These are phyloP conservation scores for Amorpha juglandis DNA, from an alignment of 2,888 invertebrate species.

Conservation along the genomic window DNA sequence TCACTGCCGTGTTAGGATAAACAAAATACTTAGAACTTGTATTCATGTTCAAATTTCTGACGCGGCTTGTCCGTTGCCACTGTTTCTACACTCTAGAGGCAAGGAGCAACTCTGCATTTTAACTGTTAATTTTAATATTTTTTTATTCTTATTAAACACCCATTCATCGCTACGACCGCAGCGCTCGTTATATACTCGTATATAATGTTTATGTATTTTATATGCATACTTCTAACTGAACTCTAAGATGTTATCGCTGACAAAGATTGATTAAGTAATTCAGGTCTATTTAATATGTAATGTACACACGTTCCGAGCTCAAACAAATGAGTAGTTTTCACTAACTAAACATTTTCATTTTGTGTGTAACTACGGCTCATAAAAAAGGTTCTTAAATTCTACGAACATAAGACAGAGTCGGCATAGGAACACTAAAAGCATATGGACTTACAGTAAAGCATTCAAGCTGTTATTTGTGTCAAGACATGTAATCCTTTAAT, in stretches of 20 bases:
- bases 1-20: too few relatives aligned
- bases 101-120: too few relatives aligned
- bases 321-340: neutral
- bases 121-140: too few relatives aligned
- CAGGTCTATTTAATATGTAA: conserved; percentile 2
- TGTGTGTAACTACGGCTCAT: neutral
- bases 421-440: conserved; percentile 5
- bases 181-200: neutral
- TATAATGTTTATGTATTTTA: neutral
- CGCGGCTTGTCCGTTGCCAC: too few relatives aligned
- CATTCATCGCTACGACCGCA: too few relatives aligned
- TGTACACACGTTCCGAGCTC: neutral
- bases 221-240: neutral
- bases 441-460: conserved; percentile 56
- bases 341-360: neutral
- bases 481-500: conserved; percentile 73
- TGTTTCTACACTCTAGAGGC: too few relatives aligned
- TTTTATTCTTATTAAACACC: too few relatives aligned
- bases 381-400: conserved; percentile 5
- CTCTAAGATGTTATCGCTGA: neutral
- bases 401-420: neutral
- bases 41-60: too few relatives aligned
- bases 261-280: neutral
- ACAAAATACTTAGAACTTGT: too few relatives aligned
- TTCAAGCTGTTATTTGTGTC: conserved; percentile 64